phyloP scores from a whole-genome alignment of 1,140 invertebrate genomes.

The Tetraneura akinire region DNA sequence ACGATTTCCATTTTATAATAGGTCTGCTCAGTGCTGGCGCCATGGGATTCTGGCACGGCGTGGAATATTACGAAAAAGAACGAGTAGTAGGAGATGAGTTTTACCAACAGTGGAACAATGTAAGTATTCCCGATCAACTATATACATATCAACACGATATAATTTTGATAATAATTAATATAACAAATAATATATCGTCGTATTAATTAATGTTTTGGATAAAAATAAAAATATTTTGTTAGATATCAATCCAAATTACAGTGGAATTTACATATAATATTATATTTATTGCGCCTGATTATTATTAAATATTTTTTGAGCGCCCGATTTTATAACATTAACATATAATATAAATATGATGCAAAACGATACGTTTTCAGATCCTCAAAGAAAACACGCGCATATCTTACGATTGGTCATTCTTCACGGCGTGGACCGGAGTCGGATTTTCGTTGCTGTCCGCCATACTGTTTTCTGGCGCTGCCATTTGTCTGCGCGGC shows the following conservation, averaged over 20 bases:
- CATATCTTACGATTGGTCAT: constrained; percentile 92
- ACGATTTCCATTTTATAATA: constrained; percentile 59
- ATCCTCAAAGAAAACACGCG: constrained; percentile 82
- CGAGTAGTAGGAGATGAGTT: constrained; percentile 87
- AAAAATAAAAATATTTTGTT: no score
- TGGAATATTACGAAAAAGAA: constrained; percentile 93
- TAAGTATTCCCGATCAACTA: constrained; percentile 63
- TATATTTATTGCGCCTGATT: no score
- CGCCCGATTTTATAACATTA: no score
- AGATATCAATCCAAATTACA: no score
- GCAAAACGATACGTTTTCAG: constrained; percentile 61
- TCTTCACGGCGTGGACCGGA: constrained; percentile 92
- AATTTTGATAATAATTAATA: no score
- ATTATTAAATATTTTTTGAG: no score
- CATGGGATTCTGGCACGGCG: constrained; percentile 93
- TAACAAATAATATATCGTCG: no score
- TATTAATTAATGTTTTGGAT: no score
- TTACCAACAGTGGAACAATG: constrained; percentile 88
- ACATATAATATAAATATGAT: no score
- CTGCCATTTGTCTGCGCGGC: constrained; percentile 87
- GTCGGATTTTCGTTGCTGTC: constrained; percentile 84
- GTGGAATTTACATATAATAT: no score
- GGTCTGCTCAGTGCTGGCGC: constrained; percentile 85
- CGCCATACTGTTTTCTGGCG: constrained; percentile 87
- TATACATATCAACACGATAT: no score